Base-by-base conservation (phyloP, 2,113 vertebrate species). In the Aspidoscelis tigris region DNA sequence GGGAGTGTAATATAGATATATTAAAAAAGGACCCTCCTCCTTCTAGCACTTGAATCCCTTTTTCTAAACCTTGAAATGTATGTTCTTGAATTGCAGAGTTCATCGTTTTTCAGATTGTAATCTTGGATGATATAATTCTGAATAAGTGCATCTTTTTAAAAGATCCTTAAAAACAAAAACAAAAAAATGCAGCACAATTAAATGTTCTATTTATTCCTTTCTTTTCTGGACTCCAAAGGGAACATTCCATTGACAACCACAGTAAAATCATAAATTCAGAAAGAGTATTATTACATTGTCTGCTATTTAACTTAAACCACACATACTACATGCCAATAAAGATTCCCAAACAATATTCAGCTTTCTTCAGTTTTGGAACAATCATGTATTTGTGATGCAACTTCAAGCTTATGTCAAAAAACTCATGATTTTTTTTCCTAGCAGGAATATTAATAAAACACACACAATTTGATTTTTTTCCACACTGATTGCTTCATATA, bases 191-290 rank as follows among this genome's bases (percentile, higher is more conserved):
- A 21, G 68, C 22, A 41, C 43, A 83, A 53, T 33, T 66, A 68
- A 76, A 66, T 24, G 7, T 76, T 83, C 64, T 69, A 76, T 55
- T 69, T 76, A 68, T 24, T n/a, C n/a, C 73, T 33, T 26, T 50
- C 44, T 68, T 69, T 83, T 69, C 50, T 76, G 64, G 74, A 26
- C 64, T 76, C 22, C 22, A 26, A 41, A 76, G 64, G 22, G 73
- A 83, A 83, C 21, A 76, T 76, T 83, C 64, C 44, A 39, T 26
- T 68, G 43, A 61, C 81, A 76, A 50, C 44, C 22, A 43, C 50
- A 72, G n/a, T 2, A 41, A 69, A 50, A 66, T 8, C 20, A 43
- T 58, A 58, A 43, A 80, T 69, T 53, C 66, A 55, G 9, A 80
- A 80, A 70, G 18, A 9, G n/a, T 33, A 53, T 80, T 80, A n/a